These are phyloP conservation scores for Drosophila maculinotata DNA, from an alignment of 2,888 invertebrate genomes.

Conservation along the genomic window DNA sequence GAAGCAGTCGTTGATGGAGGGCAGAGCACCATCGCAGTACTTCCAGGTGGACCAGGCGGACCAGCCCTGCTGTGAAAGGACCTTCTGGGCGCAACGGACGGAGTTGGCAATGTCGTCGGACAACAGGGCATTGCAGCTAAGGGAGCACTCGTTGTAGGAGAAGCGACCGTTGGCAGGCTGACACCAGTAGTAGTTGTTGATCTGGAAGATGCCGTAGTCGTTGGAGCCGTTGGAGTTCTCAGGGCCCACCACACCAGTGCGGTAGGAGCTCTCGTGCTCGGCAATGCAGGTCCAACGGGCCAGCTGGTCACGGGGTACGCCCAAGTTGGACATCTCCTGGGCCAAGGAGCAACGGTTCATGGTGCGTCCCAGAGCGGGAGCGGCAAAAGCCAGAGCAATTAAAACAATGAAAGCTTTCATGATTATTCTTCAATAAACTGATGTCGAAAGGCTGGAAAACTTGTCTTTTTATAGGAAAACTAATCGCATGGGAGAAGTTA, in stretches of 20 bases:
- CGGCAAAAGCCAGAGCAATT: slow-evolving; percentile 52
- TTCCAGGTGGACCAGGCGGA: slow-evolving; percentile 79
- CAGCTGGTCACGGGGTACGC: slow-evolving; percentile 65
- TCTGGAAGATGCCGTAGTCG: slow-evolving; percentile 84
- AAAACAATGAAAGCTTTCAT: slow-evolving; percentile 49
- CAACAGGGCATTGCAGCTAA: slow-evolving; percentile 72
- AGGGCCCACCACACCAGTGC: slow-evolving; percentile 85
- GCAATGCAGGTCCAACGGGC: slow-evolving; percentile 70
- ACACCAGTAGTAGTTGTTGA: slow-evolving; percentile 83
- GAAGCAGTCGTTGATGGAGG: slow-evolving; percentile 67
- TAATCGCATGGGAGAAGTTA: background rate
- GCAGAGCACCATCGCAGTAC: slow-evolving; percentile 68
- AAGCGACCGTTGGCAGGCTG: slow-evolving; percentile 59
- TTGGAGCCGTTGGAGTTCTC: slow-evolving; percentile 85
- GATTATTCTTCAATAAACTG: slow-evolving; percentile 37
- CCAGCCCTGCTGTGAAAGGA: slow-evolving; percentile 74
- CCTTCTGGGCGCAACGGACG: slow-evolving; percentile 72
- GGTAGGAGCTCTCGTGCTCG: slow-evolving; percentile 75
- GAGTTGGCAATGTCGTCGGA: slow-evolving; percentile 73
- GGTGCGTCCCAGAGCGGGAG: slow-evolving; percentile 57
- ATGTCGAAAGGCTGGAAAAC: slow-evolving; percentile 5
- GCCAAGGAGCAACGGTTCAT: slow-evolving; percentile 72
- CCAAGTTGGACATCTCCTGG: slow-evolving; percentile 67
- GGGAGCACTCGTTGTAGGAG: slow-evolving; percentile 73
- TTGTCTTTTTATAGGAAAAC: slow-evolving; percentile 34